Conservation (phyloP, 2,113 vertebrate genomes). For the Peromyscus californicus region DNA sequence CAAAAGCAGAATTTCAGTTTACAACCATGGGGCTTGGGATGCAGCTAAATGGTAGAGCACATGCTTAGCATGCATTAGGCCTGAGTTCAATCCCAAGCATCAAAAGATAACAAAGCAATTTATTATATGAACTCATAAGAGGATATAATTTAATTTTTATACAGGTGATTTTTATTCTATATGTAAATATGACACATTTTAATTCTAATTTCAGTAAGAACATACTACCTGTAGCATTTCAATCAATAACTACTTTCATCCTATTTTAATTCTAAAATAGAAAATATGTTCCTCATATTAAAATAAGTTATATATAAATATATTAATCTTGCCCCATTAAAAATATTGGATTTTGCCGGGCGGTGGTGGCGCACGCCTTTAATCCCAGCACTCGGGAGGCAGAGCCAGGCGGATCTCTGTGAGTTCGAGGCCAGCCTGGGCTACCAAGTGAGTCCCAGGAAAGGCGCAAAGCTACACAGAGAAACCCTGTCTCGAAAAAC, state of each 20-base stretch:
- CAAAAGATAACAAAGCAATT: background rate
- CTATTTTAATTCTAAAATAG: background rate
- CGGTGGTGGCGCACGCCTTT: no score
- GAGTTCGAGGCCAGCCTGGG: no score
- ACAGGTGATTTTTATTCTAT: background rate
- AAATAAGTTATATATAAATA: conserved; percentile 1
- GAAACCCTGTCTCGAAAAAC: no score
- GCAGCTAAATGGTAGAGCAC: background rate
- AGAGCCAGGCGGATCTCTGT: no score
- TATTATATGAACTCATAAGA: background rate
- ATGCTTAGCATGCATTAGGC: background rate
- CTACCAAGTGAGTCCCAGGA: no score
- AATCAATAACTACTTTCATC: conserved; percentile 23
- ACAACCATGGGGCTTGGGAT: background rate
- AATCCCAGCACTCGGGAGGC: no score
- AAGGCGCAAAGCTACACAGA: no score
- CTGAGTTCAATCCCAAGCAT: background rate
- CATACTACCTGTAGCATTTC: background rate
- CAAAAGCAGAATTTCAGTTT: conserved; percentile 37
- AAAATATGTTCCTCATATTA: background rate
- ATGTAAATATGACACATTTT: conserved; percentile 20
- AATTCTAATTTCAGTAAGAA: conserved; percentile 24
- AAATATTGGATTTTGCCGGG: background rate
- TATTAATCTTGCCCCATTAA: background rate
- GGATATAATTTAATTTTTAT: background rate